Conservation (phyloP, 2,113 vertebrate species). For the Apus apus region DNA sequence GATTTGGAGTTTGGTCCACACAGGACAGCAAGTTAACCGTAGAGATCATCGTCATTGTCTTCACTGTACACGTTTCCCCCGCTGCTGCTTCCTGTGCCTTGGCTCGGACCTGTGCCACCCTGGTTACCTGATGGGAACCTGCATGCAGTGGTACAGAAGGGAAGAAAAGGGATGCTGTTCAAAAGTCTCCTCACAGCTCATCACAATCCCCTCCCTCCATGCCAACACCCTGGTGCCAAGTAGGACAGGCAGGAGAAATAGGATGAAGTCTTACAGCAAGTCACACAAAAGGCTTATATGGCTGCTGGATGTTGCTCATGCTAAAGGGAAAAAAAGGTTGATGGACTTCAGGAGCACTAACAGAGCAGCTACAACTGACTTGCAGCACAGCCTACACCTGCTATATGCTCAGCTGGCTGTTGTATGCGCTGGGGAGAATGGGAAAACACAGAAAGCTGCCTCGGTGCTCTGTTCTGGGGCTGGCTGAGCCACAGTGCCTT, state of each 20-base stretch:
- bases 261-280: neutral
- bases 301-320: accelerated
- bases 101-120: constrained; percentile 88
- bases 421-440: accelerated
- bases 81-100: constrained; percentile 88
- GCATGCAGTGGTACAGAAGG: neutral
- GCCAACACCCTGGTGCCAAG: accelerated
- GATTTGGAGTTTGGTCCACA: constrained; percentile 69
- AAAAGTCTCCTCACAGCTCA: neutral
- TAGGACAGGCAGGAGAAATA: neutral
- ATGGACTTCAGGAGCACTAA: neutral
- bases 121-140: constrained; percentile 95
- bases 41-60: constrained; percentile 97
- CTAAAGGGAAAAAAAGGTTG: neutral
- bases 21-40: constrained; percentile 85
- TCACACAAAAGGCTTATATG: accelerated
- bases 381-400: accelerated
- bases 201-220: neutral
- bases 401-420: accelerated
- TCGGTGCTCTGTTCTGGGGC: accelerated
- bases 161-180: neutral
- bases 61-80: constrained; percentile 91
- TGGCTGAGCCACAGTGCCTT: neutral
- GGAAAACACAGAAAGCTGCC: neutral
- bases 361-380: accelerated